These are phyloP conservation scores for Mohoua ochrocephala DNA, from an alignment of 2,113 vertebrate genomes.

Conservation along the genomic window DNA sequence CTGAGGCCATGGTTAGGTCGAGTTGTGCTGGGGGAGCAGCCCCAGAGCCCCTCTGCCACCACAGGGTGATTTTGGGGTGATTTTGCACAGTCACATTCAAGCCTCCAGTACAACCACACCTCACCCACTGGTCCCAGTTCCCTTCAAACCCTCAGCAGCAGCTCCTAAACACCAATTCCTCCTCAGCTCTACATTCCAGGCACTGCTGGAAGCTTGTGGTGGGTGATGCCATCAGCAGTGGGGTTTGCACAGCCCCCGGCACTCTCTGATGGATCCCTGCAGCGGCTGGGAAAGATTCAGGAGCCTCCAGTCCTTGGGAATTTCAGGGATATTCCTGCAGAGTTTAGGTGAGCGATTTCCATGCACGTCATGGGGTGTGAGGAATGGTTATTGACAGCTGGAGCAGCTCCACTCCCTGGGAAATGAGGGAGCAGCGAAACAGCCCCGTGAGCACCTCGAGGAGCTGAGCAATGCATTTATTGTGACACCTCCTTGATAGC, in stretches of 20 bases:
- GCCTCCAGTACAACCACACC: neutral
- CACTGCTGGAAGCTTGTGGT: rapidly evolving
- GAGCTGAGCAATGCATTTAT: constrained; percentile 4
- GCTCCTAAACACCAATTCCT: neutral
- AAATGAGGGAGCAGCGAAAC: neutral
- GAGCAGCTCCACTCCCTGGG: neutral
- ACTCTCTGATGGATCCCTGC: neutral
- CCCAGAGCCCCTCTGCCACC: neutral
- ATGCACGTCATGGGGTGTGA: neutral
- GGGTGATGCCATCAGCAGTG: neutral
- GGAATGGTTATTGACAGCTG: neutral
- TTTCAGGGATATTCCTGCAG: neutral
- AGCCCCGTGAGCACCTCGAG: neutral
- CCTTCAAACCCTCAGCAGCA: neutral
- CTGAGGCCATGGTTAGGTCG: neutral
- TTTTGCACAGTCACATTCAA: neutral
- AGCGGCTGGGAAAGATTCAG: neutral
- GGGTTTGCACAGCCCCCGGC: neutral
- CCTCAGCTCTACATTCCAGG: neutral
- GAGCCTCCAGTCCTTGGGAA: neutral
- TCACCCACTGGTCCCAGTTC: rapidly evolving
- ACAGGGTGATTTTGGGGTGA: no score
- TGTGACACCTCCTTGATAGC: neutral
- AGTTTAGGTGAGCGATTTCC: neutral
- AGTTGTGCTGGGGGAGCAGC: neutral